phyloP scores from a whole-genome alignment of 2,888 invertebrate genomes.

The Rutpela maculata region DNA sequence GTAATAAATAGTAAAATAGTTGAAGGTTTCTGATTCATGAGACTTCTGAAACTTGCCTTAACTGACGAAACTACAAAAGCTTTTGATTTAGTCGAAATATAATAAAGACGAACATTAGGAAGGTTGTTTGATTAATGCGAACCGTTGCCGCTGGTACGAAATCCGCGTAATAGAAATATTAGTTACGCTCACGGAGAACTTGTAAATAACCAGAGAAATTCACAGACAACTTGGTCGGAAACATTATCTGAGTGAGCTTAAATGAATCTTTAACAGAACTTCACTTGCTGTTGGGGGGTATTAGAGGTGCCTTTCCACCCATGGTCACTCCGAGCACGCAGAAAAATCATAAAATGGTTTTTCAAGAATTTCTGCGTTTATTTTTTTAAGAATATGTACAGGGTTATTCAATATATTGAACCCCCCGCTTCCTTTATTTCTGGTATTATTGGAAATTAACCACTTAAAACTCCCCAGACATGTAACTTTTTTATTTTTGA shows the following conservation, averaged over 20 bases:
- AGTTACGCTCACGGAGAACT: slow-evolving; percentile 46
- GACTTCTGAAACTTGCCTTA: slow-evolving; percentile 4
- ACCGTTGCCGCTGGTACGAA: slow-evolving; percentile 22
- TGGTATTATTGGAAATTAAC: no score
- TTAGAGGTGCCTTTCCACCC: background rate
- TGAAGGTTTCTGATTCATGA: background rate
- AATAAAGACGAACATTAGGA: slow-evolving; percentile 44
- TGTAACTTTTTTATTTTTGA: no score
- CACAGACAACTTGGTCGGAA: slow-evolving; percentile 50
- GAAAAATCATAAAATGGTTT: no score
- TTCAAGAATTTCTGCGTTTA: no score
- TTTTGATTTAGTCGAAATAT: slow-evolving; percentile 44
- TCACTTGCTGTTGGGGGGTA: slow-evolving; percentile 16
- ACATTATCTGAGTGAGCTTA: slow-evolving; percentile 48
- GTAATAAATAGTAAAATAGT: slow-evolving; percentile 7
- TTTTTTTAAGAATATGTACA: no score
- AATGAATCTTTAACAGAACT: slow-evolving; percentile 48
- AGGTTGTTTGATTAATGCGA: slow-evolving; percentile 34
- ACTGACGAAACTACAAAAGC: slow-evolving; percentile 7
- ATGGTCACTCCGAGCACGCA: background rate
- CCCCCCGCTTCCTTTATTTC: no score
- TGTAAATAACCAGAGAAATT: slow-evolving; percentile 48
- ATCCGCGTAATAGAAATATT: slow-evolving; percentile 49
- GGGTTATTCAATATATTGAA: no score
- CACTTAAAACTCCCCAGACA: no score